phyloP scores from a whole-genome alignment of 1,140 invertebrate genomes.

The Aphidius ervi region DNA sequence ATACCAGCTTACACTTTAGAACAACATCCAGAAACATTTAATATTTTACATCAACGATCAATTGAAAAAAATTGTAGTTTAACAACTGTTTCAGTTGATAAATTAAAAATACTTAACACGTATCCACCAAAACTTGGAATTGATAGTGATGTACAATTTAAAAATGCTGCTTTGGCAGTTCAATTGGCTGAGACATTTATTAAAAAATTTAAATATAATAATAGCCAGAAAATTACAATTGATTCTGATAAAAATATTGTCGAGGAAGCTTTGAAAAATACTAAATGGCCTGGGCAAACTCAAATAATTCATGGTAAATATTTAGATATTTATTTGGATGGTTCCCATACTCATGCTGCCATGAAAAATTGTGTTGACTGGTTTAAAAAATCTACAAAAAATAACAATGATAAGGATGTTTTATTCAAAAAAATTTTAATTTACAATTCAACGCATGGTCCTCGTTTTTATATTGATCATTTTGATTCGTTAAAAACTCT shows the following conservation, averaged over 20 bases:
- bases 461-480: conserved; percentile 62
- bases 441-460: conserved; percentile 77
- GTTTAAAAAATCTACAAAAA: conserved; percentile 59
- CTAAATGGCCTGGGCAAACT: conserved; percentile 72
- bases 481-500: conserved; percentile 58
- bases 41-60: conserved; percentile 66
- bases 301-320: conserved; percentile 56
- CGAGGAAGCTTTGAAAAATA: conserved; percentile 52
- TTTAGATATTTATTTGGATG: conserved; percentile 77
- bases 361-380: conserved; percentile 77
- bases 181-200: conserved; percentile 57
- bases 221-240: too few species aligned
- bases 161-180: conserved; percentile 82
- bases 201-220: too few species aligned
- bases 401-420: not conserved
- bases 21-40: conserved; percentile 65
- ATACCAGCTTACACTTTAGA: conserved; percentile 70
- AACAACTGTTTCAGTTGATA: conserved; percentile 57
- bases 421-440: conserved; percentile 60
- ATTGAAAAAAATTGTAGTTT: conserved; percentile 64
- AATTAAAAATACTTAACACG: conserved; percentile 54
- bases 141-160: conserved; percentile 57
- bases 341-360: conserved; percentile 91
- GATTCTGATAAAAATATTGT: conserved; percentile 38
- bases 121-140: conserved; percentile 40